Evolutionary conservation across 1,140 invertebrate species (phyloP), one percentile per base, ranked within the genome.

Genomic region (Mizuhopecten yessoensis): DNA sequence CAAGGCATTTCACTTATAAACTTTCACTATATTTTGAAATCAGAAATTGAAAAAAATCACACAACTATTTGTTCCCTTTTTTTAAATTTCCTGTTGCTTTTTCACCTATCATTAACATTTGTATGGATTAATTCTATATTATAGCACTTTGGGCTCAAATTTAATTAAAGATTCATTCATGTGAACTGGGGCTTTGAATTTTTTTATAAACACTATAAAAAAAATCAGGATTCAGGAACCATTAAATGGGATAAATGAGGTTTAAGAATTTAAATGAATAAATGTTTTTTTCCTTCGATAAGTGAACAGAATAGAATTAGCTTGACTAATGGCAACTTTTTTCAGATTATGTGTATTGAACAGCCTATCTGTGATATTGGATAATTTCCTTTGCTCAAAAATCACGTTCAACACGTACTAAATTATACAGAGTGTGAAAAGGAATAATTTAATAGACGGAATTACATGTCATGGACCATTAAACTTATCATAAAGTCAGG

Each of bases 11-110:
- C n/a, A n/a, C n/a, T n/a, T n/a, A n/a, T n/a, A n/a, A n/a, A n/a
- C n/a, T n/a, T n/a, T n/a, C n/a, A n/a, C n/a, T n/a, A n/a, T n/a
- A n/a, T n/a, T n/a, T n/a, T n/a, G 13, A 29, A 29, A 29, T 3
- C 17, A 75, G 29, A 75, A 29, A 75, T 75, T 45, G 11, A 75
- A 29, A 75, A 29, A 23, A 75, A 7, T 45, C 9, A 29, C 57
- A 57, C 57, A 29, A n/a, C n/a, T n/a, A n/a, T n/a, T n/a, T n/a
- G n/a, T n/a, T n/a, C n/a, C n/a, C n/a, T n/a, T n/a, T 75, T 75
- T 75, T 75, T 75, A 3, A 75, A 75, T 75, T 75, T 75, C 57
- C 57, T 75, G 57, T 75, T 75, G 9, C 42, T 45, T 45, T 45
- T 17, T 75, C 5, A 75, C 57, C 5, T 7, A 75, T 75, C 57